Percentiles rank a stretch among this genome's conserved stretches.
Conservation (phyloP, 2,888 invertebrate genomes). For the Rhyacophila evoluta region DNA sequence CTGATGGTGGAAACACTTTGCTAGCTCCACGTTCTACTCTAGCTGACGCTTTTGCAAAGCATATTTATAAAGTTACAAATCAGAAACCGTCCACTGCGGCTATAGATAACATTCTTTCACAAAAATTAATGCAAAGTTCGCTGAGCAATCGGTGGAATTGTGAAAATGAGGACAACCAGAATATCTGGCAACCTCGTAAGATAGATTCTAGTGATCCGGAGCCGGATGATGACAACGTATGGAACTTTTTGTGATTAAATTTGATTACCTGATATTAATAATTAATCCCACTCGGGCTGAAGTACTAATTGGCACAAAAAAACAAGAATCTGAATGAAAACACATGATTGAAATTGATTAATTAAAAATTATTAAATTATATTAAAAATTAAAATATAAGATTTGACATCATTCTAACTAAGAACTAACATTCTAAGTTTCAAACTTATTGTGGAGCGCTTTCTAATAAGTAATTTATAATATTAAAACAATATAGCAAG, state of each 20-base stretch:
- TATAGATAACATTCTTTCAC: conserved; percentile 66
- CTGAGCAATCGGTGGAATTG: background rate
- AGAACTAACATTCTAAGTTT: too few relatives aligned
- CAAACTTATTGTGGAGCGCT: too few relatives aligned
- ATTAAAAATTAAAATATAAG: too few relatives aligned
- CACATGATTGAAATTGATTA: too few relatives aligned
- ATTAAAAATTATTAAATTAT: too few relatives aligned
- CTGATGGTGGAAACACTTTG: background rate
- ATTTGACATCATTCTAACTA: too few relatives aligned
- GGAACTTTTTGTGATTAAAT: background rate
- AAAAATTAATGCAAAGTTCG: conserved; percentile 58
- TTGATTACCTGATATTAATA: too few relatives aligned
- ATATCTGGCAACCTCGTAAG: background rate
- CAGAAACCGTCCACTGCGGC: conserved; percentile 67
- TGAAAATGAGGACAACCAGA: background rate
- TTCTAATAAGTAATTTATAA: too few relatives aligned
- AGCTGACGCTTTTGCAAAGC: conserved; percentile 66
- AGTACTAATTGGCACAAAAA: too few relatives aligned
- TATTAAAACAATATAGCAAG: too few relatives aligned
- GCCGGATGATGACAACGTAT: background rate
- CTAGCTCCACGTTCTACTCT: conserved; percentile 66
- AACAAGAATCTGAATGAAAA: too few relatives aligned
- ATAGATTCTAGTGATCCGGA: background rate
- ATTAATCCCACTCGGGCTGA: too few relatives aligned
- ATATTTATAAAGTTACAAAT: conserved; percentile 70